A percentile compares a stretch with the other conserved stretches of the same genome.
These are phyloP conservation scores for Caenorhabditis afra DNA, from an alignment of 2,888 invertebrate genomes.

Conservation along the genomic window DNA sequence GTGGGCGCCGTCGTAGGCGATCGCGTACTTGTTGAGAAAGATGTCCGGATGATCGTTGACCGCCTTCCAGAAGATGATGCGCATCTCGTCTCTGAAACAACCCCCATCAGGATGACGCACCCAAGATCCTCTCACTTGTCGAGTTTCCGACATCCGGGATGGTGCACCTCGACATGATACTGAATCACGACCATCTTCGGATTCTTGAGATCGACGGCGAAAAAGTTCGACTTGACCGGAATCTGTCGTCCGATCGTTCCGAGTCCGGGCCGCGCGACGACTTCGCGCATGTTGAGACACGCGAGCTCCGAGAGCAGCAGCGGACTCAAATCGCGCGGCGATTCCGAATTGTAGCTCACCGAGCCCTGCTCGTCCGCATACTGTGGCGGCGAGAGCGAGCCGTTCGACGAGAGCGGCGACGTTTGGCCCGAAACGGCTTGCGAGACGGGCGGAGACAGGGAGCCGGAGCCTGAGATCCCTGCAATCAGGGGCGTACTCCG, in stretches of 20 bases:
- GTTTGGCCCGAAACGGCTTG: constrained; percentile 47
- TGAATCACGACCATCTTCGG: constrained; percentile 72
- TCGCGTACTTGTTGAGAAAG: constrained; percentile 73
- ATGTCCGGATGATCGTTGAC: constrained; percentile 68
- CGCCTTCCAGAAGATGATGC: constrained; percentile 77
- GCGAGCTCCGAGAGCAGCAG: constrained; percentile 69
- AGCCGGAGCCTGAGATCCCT: constrained; percentile 64
- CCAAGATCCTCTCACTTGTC: constrained; percentile 67
- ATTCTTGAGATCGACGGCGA: constrained; percentile 69
- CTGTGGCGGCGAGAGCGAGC: constrained; percentile 55
- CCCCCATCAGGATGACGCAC: neutral
- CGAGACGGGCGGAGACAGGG: constrained; percentile 54
- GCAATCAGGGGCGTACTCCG: constrained; percentile 22
- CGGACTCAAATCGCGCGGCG: constrained; percentile 63
- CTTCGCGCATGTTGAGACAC: constrained; percentile 70
- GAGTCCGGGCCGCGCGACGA: constrained; percentile 70
- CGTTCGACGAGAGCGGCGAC: constrained; percentile 53
- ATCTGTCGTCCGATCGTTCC: constrained; percentile 71
- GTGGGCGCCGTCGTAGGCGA: constrained; percentile 78
- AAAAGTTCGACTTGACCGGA: constrained; percentile 75
- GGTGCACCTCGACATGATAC: constrained; percentile 77
- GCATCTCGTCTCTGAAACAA: constrained; percentile 75
- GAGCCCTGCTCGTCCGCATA: constrained; percentile 31
- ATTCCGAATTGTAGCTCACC: constrained; percentile 46
- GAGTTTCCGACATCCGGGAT: constrained; percentile 74